A percentile compares a stretch with the other conserved stretches of the same genome.
Conservation (phyloP, 2,888 invertebrate genomes). For the Chydorus sphaericus region DNA sequence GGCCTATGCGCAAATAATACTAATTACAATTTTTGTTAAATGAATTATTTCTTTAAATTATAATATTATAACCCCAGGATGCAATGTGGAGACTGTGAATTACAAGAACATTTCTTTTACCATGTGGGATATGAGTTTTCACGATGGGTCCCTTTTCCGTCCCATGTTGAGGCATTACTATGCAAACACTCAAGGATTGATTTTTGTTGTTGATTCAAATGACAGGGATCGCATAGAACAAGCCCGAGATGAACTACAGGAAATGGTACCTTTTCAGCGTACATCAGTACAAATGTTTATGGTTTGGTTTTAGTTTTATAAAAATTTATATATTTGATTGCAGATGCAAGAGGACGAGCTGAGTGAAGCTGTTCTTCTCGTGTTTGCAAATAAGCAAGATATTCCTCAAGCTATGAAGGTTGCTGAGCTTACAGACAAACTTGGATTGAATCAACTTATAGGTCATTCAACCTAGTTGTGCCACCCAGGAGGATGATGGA, state of each 20-base stretch:
- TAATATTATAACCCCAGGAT: too few species aligned
- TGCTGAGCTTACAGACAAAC: conserved; percentile 82
- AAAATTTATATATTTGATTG: conserved; percentile 21
- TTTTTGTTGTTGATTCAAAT: conserved; percentile 95
- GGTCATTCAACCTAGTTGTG: conserved; percentile 92
- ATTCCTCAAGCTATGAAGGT: conserved; percentile 85
- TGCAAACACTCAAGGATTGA: conserved; percentile 91
- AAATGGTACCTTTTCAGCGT: too few species aligned
- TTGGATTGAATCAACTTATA: conserved; percentile 70
- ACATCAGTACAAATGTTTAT: conserved; percentile 27
- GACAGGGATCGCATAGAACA: conserved; percentile 88
- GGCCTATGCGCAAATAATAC: too few species aligned
- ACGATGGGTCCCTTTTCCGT: conserved; percentile 95
- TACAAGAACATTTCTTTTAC: conserved; percentile 99
- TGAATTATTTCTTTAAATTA: neutral
- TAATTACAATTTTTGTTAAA: too few species aligned
- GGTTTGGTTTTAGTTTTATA: neutral
- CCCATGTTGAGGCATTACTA: conserved; percentile 98
- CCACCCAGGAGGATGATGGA: conserved; percentile 87
- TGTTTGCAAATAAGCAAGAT: conserved; percentile 97
- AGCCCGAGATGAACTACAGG: conserved; percentile 77
- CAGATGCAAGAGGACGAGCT: conserved; percentile 87
- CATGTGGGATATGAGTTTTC: conserved; percentile 99
- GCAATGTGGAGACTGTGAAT: conserved; percentile 98
- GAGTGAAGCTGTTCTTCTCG: conserved; percentile 77